Conservation (phyloP, 2,113 vertebrate species). For the Sylvietta virens region DNA sequence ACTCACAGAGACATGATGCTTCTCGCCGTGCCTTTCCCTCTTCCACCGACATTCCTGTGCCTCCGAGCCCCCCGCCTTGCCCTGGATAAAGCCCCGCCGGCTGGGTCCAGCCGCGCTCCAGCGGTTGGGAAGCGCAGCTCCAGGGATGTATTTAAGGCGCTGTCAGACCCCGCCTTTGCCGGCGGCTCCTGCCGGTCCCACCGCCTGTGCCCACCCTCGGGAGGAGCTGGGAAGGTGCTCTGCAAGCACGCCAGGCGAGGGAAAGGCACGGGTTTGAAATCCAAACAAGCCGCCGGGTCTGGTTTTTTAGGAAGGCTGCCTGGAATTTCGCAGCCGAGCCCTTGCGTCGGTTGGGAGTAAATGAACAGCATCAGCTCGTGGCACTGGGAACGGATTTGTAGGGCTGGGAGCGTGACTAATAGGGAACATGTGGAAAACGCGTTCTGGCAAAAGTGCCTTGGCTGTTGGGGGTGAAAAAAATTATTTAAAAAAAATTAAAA, state of each 20-base stretch:
- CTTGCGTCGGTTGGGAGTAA: not conserved
- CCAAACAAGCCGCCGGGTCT: not conserved
- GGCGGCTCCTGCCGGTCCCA: not conserved
- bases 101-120: not conserved
- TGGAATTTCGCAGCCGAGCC: conserved; percentile 24
- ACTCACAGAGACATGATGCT: conserved; percentile 61
- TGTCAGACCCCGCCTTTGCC: conserved; percentile 49
- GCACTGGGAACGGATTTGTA: not conserved
- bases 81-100: not conserved
- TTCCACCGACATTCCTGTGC: not conserved
- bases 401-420: conserved; percentile 47
- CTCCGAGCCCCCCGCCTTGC: not conserved
- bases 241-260: accelerated
- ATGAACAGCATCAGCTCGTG: not conserved
- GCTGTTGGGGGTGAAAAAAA: not conserved
- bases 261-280: not conserved
- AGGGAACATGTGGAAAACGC: conserved; percentile 50
- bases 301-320: not conserved
- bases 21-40: not conserved
- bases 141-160: not conserved
- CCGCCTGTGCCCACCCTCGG: not conserved
- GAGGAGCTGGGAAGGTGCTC: not conserved
- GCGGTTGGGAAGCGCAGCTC: not conserved
- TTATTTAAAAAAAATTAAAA: not conserved
- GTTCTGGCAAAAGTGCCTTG: not conserved